phyloP scores from a whole-genome alignment of 2,888 invertebrate species.

The Philopedon plagiatum region DNA sequence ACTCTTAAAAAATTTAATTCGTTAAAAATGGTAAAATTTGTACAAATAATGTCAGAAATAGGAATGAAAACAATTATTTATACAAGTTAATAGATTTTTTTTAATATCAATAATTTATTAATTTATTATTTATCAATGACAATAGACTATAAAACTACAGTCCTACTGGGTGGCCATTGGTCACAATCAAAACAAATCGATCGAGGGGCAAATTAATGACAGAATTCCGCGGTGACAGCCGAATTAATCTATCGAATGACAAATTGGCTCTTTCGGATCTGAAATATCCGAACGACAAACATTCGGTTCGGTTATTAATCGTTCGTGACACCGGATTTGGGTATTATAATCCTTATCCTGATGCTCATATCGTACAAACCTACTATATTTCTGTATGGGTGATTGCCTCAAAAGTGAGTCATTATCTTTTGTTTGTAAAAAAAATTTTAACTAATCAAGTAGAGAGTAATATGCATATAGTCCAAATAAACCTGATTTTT shows the following conservation, averaged over 20 bases:
- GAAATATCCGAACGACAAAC: slow-evolving; percentile 43
- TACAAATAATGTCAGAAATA: no score
- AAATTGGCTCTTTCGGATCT: slow-evolving; percentile 43
- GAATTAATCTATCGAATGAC: slow-evolving; percentile 48
- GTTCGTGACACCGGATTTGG: slow-evolving; percentile 14
- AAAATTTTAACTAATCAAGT: no score
- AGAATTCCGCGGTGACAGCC: slow-evolving; percentile 46
- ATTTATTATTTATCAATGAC: background rate
- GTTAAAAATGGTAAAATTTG: no score
- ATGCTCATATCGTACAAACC: background rate
- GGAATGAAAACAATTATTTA: no score
- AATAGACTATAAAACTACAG: background rate
- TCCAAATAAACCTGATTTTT: no score
- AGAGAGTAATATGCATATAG: no score
- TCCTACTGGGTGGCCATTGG: slow-evolving; percentile 33
- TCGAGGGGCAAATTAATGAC: slow-evolving; percentile 43
- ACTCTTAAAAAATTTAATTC: no score
- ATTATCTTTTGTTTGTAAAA: no score
- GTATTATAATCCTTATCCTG: slow-evolving; percentile 13
- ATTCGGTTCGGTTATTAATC: slow-evolving; percentile 42
- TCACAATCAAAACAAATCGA: slow-evolving; percentile 43
- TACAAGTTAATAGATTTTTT: no score
- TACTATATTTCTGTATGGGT: no score
- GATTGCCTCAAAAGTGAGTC: no score
- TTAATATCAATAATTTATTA: no score